These are phyloP conservation scores for Enoplosus armatus DNA, from an alignment of 2,797 vertebrate genomes.

Conservation along the genomic window DNA sequence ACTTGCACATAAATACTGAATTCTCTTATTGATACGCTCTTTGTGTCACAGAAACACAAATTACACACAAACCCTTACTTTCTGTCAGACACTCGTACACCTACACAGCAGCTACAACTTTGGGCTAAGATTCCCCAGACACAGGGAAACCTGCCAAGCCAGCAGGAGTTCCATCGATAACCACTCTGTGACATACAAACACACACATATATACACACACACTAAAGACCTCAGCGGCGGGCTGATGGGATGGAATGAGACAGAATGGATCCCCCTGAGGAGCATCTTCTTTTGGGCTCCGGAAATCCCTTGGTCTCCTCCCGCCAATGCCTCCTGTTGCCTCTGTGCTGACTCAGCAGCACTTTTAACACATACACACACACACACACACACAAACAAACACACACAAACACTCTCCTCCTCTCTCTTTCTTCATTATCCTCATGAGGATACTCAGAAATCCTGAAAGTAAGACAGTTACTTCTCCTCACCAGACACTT, in stretches of 20 bases:
- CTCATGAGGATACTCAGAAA: constrained; percentile 27
- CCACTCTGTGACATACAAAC: constrained; percentile 30
- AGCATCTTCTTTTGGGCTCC: constrained; percentile 41
- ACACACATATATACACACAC: constrained; percentile 5
- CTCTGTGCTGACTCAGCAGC: constrained; percentile 50
- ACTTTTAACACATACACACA: constrained; percentile 26
- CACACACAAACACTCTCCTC: neutral
- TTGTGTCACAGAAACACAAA: neutral
- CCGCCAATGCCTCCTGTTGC: constrained; percentile 33
- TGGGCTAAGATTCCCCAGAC: constrained; percentile 24
- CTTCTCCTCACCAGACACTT: constrained; percentile 41
- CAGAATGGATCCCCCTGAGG: constrained; percentile 33
- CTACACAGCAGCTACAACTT: constrained; percentile 4
- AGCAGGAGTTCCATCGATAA: constrained; percentile 40
- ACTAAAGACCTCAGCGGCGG: constrained; percentile 31
- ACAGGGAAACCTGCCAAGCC: constrained; percentile 18
- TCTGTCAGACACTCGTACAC: neutral
- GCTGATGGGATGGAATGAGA: constrained; percentile 43
- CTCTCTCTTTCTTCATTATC: constrained; percentile 9
- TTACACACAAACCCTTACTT: neutral
- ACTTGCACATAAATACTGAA: neutral
- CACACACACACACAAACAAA: constrained; percentile 12
- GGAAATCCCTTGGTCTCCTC: constrained; percentile 33
- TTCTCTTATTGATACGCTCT: neutral
- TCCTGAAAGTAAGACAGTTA: constrained; percentile 39